These are phyloP conservation scores for Apodemia zela DNA, from an alignment of 2,888 invertebrate genomes.

Conservation along the genomic window DNA sequence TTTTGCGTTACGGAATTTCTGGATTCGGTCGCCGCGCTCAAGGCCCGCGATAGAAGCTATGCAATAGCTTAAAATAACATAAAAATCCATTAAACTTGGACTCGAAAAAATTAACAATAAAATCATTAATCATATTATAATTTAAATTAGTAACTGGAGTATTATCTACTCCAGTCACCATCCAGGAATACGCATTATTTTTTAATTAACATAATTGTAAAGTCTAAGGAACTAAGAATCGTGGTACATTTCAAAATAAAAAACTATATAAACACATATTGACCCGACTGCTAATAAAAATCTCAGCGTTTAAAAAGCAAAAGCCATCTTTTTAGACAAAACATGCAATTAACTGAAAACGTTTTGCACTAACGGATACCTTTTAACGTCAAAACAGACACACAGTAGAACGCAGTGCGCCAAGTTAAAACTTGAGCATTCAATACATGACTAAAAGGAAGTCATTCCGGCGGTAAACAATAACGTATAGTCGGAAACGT, in stretches of 20 bases:
- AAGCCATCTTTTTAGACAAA: constrained; percentile 38
- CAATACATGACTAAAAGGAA: constrained; percentile 56
- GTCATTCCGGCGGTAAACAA: constrained; percentile 72
- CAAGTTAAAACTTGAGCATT: constrained; percentile 21
- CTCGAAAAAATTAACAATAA: too few relatives aligned
- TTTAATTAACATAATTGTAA: too few relatives aligned
- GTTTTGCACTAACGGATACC: constrained; percentile 43
- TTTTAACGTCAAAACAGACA: constrained; percentile 34
- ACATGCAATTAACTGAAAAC: constrained; percentile 44
- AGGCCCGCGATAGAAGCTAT: too few relatives aligned
- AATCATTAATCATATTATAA: too few relatives aligned
- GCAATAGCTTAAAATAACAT: too few relatives aligned
- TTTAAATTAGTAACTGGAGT: too few relatives aligned
- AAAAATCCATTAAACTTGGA: too few relatives aligned
- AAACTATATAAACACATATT: neutral
- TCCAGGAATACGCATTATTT: too few relatives aligned
- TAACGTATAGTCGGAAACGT: constrained; percentile 66
- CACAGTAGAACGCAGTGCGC: constrained; percentile 22
- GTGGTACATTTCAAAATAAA: neutral
- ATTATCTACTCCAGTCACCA: too few relatives aligned
- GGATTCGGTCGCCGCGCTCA: too few relatives aligned
- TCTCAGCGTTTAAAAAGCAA: constrained; percentile 12
- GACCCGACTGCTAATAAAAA: neutral
- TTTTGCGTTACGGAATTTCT: too few relatives aligned
- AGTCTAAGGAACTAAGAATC: neutral